Conservation (phyloP, 2,888 invertebrate genomes). For the Gnatocerus cornutus region DNA sequence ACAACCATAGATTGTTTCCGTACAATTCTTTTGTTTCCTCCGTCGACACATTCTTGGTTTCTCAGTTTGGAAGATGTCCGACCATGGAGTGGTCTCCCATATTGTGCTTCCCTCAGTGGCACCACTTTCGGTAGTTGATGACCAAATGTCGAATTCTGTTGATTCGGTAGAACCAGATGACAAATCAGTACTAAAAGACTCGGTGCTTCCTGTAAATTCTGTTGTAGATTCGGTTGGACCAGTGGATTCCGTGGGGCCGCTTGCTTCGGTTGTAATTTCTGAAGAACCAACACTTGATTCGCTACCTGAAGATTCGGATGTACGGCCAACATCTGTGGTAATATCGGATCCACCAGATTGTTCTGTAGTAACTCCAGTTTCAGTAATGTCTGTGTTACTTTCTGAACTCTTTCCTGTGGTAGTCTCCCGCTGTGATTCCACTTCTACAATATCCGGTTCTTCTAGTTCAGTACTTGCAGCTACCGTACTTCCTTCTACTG, state of each 20-base stretch:
- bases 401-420: slow-evolving; percentile 14
- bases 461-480: slow-evolving; percentile 9
- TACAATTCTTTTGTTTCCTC: slow-evolving; percentile 75
- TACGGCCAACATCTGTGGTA: slow-evolving; percentile 40
- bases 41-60: slow-evolving; percentile 75
- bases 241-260: slow-evolving; percentile 50
- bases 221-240: slow-evolving; percentile 52
- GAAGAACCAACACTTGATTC: background rate
- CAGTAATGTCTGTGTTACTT: slow-evolving; percentile 37
- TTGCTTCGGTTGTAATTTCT: slow-evolving; percentile 8
- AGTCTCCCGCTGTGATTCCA: slow-evolving; percentile 21
- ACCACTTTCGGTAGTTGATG: slow-evolving; percentile 62
- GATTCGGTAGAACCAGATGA: slow-evolving; percentile 54
- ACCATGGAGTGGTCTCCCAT: slow-evolving; percentile 75
- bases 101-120: slow-evolving; percentile 58
- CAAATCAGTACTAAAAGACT: slow-evolving; percentile 54
- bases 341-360: slow-evolving; percentile 29
- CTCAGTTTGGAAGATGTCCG: slow-evolving; percentile 72
- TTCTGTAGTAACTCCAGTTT: slow-evolving; percentile 46
- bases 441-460: slow-evolving; percentile 21
- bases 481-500: slow-evolving; percentile 38
- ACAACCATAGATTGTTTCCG: slow-evolving; percentile 83
- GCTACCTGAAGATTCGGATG: slow-evolving; percentile 34
- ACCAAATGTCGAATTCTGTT: slow-evolving; percentile 61
- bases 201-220: slow-evolving; percentile 54